Conservation (phyloP, 1,140 invertebrate genomes). For the Drosophila teissieri region DNA sequence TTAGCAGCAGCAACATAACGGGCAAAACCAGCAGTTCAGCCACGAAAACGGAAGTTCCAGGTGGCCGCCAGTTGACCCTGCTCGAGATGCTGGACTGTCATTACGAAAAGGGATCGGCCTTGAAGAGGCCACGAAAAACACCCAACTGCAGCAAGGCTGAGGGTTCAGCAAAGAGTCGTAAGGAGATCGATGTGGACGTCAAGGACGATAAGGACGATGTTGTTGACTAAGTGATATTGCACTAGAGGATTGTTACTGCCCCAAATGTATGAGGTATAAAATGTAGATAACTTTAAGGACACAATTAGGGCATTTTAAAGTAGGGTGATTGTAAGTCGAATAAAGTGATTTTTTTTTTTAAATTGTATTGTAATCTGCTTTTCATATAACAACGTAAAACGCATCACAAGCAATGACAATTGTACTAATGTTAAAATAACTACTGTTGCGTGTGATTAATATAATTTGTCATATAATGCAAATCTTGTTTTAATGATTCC, state of each 20-base stretch:
- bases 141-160: slow-evolving; percentile 2
- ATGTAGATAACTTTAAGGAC: not conserved
- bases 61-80: slow-evolving; percentile 43
- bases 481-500: not conserved
- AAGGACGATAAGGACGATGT: slow-evolving; percentile 4
- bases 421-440: not conserved
- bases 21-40: not conserved
- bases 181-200: slow-evolving; percentile 42
- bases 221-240: slow-evolving; percentile 40
- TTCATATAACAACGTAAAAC: no score
- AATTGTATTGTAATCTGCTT: not conserved
- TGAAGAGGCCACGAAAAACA: slow-evolving; percentile 52
- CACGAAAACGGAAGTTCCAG: not conserved
- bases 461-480: not conserved
- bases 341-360: not conserved
- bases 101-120: slow-evolving; percentile 63
- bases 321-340: not conserved
- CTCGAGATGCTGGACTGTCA: slow-evolving; percentile 67
- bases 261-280: not conserved
- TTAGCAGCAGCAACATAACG: slow-evolving; percentile 9
- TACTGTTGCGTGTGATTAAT: not conserved
- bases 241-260: slow-evolving; percentile 9
- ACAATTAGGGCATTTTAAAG: no score
- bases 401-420: not conserved
- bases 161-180: slow-evolving; percentile 49